Base-by-base conservation (phyloP, 2,888 invertebrate species). In the Melolontha melolontha region DNA sequence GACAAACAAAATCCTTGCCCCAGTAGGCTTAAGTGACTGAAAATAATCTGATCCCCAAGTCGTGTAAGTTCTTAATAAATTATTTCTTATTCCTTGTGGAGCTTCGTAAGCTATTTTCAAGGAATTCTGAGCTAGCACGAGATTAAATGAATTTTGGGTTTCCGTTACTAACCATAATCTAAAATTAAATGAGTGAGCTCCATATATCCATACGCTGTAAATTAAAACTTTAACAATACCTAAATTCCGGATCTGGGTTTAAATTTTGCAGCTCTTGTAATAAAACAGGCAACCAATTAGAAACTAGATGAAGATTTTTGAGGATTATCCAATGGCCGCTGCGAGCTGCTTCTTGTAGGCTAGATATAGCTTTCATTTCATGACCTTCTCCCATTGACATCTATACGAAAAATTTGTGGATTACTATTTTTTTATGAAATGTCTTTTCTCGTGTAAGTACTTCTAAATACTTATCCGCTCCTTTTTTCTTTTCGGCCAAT, bases 151-250 rank as follows among this genome's bases (percentile, higher is more conserved):
- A 0, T 88, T 87, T 71, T 93, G 92, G 0, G 92, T 90, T 82
- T 97, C 96, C 0, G 94, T 90, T 6, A 96, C 90, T 68, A 97
- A 85, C 96, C 96, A 97, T 41, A 97, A 83, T 27, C 88, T 85
- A 68, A 69, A 76, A 69, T 34, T 1, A 6, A 10, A 22, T 34
- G 34, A 10, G 2, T 34, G 12, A 34, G 8, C 17, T 50, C 11
- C n/a, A 39, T 14, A 16, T 11, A 40, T 27, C 11, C 16, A 12
- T 7, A 44, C 22, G 1, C 34, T 40, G 6, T 16, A 7, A 4
- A 0, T 59, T 22, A 22, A 22, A 4, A 4, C 1, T 50, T 50
- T 41, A 7, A 49, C 22, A 49, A 68, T 71, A 79, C 79, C 80
- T 75, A 81, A 94, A 94, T 64, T 87, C 86, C 2, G 85, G 75